Base-by-base conservation (phyloP, 2,888 invertebrate species). In the Drosophila ezoana region DNA sequence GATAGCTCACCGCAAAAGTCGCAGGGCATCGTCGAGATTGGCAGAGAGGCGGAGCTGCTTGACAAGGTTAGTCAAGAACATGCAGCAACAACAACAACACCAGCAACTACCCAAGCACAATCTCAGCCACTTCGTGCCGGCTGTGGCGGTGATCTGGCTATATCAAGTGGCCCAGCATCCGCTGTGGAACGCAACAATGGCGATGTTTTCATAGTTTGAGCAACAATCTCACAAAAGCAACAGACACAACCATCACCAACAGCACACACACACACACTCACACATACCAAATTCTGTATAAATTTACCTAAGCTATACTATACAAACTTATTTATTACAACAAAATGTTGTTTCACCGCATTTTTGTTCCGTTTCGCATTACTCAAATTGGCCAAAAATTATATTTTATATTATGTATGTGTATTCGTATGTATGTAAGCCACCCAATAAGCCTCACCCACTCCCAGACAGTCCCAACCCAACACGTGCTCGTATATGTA, bases 21-120 rank as follows among this genome's bases (percentile, higher is more conserved):
- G 18, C 81, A 90, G 37, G 92, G 91, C 43, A 92, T 92, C 63
- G 90, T 92, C 11, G 92, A 92, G 65, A 92, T 92, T 37, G 92
- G 90, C 13, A 87, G 89, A 57, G 92, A 92, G 66, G 92, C 92
- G 33, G 92, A 91, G 74, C 48, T 91, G 13, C 72, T 92, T 9
- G 83, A 92, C 71, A 89, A 81, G 51, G 71, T 74, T 43, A 62
- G 28, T 9, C 56, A 43, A 8, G 68, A 67, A 11, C 38, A 56
- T 18, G 58, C 63, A 8, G 1, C 28, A 28, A 28, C 28, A 28
- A 28, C 28, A 28, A 28, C 28, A 28, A 49, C 58, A 9, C 13
- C 38, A 35, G 23, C 45, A 14, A 9, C 44, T 18, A 37, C 49
- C 28, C 67, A 37, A 44, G 38, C 61, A 4, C 75, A 48, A 47